Evolutionary conservation across 2,797 vertebrate species (phyloP).

Genomic region (Diceros bicornis): DNA sequence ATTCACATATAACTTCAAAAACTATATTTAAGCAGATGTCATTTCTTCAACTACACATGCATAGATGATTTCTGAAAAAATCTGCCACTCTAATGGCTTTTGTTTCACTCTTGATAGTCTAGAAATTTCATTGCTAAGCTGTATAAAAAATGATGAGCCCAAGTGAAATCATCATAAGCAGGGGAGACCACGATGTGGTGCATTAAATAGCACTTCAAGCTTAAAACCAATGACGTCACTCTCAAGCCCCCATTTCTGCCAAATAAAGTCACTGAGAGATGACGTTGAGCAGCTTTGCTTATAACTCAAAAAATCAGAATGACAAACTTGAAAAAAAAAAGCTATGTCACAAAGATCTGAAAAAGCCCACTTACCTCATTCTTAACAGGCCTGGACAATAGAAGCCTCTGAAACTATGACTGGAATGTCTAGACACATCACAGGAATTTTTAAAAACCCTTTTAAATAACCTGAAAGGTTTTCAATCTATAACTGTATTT

Average conservation of each 20-base stretch:
- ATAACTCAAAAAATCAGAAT: not conserved
- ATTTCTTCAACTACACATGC: not conserved
- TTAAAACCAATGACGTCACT: not conserved
- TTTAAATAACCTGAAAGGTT: constrained; percentile 57
- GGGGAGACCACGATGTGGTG: not conserved
- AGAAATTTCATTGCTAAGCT: not conserved
- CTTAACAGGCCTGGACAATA: constrained; percentile 31
- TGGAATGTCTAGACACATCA: constrained; percentile 65
- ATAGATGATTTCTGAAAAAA: not conserved
- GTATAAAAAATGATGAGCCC: not conserved
- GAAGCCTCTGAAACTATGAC: constrained; percentile 57
- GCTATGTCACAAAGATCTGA: not conserved
- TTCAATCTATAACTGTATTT: constrained; percentile 25
- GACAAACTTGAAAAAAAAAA: not conserved
- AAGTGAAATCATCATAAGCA: not conserved
- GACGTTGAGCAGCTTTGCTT: not conserved
- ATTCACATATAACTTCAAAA: not conserved
- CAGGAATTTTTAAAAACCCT: constrained; percentile 54
- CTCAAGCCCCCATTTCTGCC: constrained; percentile 3
- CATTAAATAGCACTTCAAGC: not conserved
- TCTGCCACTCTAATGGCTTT: not conserved
- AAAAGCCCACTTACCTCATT: constrained; percentile 5
- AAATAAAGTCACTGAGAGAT: constrained; percentile 33
- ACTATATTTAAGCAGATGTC: not conserved
- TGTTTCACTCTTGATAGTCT: not conserved